Evolutionary conservation across 2,797 vertebrate species (phyloP).

Genomic region (Siniperca scherzeri): DNA sequence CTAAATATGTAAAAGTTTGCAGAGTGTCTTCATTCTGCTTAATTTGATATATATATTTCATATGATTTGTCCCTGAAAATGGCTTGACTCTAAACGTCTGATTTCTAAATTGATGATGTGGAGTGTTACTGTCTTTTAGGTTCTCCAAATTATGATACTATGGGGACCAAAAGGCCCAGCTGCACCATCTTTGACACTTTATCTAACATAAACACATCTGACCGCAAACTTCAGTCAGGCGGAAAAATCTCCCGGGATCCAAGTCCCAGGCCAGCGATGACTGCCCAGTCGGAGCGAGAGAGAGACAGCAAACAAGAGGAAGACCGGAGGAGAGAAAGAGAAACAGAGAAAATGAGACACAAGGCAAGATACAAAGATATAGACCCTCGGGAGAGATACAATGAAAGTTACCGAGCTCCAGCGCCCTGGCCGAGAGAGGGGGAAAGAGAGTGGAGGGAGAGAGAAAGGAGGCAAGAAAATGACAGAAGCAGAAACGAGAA

Average conservation of each 20-base stretch:
- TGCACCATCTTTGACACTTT: constrained; percentile 72
- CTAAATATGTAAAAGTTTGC: background rate
- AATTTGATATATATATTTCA: background rate
- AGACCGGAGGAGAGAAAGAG: constrained; percentile 68
- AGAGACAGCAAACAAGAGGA: constrained; percentile 64
- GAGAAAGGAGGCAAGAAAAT: constrained; percentile 59
- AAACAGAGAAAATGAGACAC: constrained; percentile 63
- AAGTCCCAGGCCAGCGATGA: constrained; percentile 73
- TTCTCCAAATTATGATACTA: constrained; percentile 77
- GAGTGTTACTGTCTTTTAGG: constrained; percentile 69
- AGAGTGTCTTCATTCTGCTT: background rate
- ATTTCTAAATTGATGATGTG: constrained; percentile 35
- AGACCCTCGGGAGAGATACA: constrained; percentile 50
- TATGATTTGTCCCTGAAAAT: constrained; percentile 8
- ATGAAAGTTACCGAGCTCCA: constrained; percentile 59
- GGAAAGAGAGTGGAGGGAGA: constrained; percentile 71
- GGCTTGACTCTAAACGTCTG: background rate
- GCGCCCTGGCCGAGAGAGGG: constrained; percentile 57
- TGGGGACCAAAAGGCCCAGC: constrained; percentile 82
- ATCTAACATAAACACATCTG: constrained; percentile 71
- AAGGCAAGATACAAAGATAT: constrained; percentile 66
- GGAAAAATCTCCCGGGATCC: constrained; percentile 74
- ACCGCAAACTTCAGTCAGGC: constrained; percentile 74
- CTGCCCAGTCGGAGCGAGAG: constrained; percentile 64
- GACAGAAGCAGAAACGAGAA: constrained; percentile 66